Base-by-base conservation (phyloP, 1,140 invertebrate genomes). In the Drosophila pallidifrons region DNA sequence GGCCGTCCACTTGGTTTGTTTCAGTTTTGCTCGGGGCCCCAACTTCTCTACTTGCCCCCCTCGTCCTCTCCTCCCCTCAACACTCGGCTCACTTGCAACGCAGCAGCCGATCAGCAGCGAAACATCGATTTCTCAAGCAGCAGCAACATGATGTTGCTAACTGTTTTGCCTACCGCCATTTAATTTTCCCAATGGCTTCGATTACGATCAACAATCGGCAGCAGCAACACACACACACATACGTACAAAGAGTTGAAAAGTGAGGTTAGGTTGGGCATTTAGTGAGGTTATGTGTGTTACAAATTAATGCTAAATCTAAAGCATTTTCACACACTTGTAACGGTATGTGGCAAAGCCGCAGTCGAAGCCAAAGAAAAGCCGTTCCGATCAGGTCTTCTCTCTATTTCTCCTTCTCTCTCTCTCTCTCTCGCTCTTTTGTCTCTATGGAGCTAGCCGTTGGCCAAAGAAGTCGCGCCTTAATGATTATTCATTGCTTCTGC, bases 251-350 rank as follows among this genome's bases (percentile, higher is more conserved):
- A n/a, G 58, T 55, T 28, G 15, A 55, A 63, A 61, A 75, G 73
- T 61, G 67, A 63, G 73, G 69, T 70, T 82, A 72, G 81, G 77
- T 72, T 68, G 77, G 78, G 81, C 65, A 61, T 41, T 51, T 49
- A 63, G 58, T 74, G 69, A 52, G 51, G 46, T 60, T 67, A 61
- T 69, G 51, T 58, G 57, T 79, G 85, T 52, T 83, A 87, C 85
- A 86, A 82, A 86, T 86, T 88, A 88, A 86, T 86, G 82, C 80
- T 86, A 88, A 86, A 86, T 86, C 82, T 86, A 88, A 88, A 80
- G 80, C 85, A 89, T 88, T 88, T 88, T 88, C 83, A 88, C 83
- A 88, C 83, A 88, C 85, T 89, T 81, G 83, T 88, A 88, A 88
- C 83, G 83, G 83, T 86, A 87, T 77, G 77, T 81, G 68, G 72